These are phyloP conservation scores for Zonitis immaculata DNA, from an alignment of 2,888 invertebrate genomes.

Conservation along the genomic window DNA sequence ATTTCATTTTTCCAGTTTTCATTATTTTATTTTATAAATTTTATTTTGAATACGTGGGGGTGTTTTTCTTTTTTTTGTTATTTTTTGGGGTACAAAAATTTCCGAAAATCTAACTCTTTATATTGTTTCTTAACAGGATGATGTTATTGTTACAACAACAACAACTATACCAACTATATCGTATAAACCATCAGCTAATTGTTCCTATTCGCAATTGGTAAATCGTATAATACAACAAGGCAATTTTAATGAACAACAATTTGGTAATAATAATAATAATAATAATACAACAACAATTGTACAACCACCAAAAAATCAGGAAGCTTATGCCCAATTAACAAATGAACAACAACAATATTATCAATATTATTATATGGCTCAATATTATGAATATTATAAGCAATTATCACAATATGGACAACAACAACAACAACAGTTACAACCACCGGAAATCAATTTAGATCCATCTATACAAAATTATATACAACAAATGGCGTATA, in stretches of 20 bases:
- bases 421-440: neutral
- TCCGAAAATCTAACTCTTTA: neutral
- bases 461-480: conserved; percentile 35
- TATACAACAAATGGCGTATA: conserved; percentile 40
- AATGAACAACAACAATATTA: conserved; percentile 46
- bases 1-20: too few species aligned
- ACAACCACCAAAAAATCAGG: conserved; percentile 38
- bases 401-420: conserved; percentile 39
- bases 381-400: conserved; percentile 47
- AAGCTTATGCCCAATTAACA: conserved; percentile 30
- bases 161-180: conserved; percentile 53
- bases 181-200: conserved; percentile 80
- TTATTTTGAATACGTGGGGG: neutral
- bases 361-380: conserved; percentile 45
- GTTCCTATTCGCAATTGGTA: conserved; percentile 82
- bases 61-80: neutral
- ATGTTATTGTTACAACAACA: conserved; percentile 5
- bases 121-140: neutral
- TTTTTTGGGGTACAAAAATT: neutral
- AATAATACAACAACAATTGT: too few species aligned
- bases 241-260: conserved; percentile 25
- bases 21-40: neutral
- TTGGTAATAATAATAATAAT: conserved; percentile 37
- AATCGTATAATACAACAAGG: conserved; percentile 84
- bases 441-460: conserved; percentile 30